phyloP scores from a whole-genome alignment of 2,113 vertebrate genomes.

The Brachyistius frenatus region DNA sequence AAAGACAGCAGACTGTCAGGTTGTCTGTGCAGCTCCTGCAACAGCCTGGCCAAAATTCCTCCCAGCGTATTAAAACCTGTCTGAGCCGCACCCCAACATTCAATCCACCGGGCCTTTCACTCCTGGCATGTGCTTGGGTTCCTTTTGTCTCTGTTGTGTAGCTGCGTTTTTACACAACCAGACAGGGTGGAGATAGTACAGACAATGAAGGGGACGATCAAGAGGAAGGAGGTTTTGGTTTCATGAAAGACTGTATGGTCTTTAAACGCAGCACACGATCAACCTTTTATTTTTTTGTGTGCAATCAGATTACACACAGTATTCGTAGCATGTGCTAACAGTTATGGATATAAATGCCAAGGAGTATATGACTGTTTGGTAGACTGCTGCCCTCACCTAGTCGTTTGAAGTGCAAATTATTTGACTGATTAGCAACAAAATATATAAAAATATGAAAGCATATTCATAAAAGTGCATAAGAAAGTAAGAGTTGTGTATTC shows the following conservation, averaged over 20 bases:
- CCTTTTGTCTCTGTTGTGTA: not conserved
- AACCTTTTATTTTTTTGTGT: not conserved
- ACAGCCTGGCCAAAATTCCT: slow-evolving; percentile 68
- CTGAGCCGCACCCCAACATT: slow-evolving; percentile 52
- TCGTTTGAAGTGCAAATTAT: not conserved
- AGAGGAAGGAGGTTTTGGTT: slow-evolving; percentile 24
- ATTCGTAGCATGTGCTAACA: not conserved
- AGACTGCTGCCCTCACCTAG: slow-evolving; percentile 38
- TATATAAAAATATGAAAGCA: too few species aligned
- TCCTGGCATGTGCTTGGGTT: not conserved
- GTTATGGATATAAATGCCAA: not conserved
- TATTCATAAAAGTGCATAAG: too few species aligned
- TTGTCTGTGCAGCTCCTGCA: not conserved
- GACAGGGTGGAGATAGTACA: slow-evolving; percentile 6
- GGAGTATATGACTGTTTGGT: not conserved
- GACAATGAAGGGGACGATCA: not conserved
- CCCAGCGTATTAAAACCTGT: slow-evolving; percentile 70
- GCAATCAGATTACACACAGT: slow-evolving; percentile 8
- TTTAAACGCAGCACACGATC: not conserved
- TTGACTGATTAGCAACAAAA: not conserved
- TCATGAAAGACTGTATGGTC: not conserved
- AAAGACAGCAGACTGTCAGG: too few species aligned
- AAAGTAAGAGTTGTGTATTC: not conserved
- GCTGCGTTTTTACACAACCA: slow-evolving; percentile 15
- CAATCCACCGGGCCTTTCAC: slow-evolving; percentile 19